A percentile compares a stretch with the other conserved stretches of the same genome.
Evolutionary conservation across 2,797 vertebrate genomes (phyloP).

Genomic region (Hephaestus fuliginosus): DNA sequence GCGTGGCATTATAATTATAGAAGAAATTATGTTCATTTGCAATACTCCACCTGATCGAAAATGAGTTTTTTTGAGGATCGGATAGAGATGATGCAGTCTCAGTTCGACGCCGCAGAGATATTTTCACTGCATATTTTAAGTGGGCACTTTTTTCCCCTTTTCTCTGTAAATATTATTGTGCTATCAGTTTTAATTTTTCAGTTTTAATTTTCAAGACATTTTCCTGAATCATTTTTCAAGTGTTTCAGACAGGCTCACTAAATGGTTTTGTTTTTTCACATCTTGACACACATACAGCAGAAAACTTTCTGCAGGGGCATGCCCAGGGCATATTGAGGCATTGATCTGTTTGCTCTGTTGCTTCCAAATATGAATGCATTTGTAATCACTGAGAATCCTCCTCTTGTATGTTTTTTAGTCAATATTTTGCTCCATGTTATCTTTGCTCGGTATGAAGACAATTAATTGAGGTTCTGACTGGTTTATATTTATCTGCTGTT

Average conservation of each 20-base stretch:
- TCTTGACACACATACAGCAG: conserved; percentile 25
- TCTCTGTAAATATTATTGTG: background rate
- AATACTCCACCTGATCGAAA: conserved; percentile 9
- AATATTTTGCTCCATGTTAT: background rate
- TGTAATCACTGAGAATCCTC: background rate
- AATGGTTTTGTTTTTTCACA: conserved; percentile 29
- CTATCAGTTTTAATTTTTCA: background rate
- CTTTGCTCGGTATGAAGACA: background rate
- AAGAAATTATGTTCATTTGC: background rate
- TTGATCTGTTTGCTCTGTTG: conserved; percentile 34
- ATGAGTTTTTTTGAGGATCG: background rate
- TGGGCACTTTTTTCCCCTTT: background rate
- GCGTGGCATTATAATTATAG: background rate
- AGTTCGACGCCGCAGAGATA: background rate
- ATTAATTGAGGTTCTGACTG: conserved; percentile 1
- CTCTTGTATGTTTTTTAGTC: background rate
- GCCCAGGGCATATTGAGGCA: conserved; percentile 17
- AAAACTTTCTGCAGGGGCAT: conserved; percentile 37
- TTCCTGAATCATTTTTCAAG: background rate
- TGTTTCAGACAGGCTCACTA: background rate
- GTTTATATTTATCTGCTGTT: conserved; percentile 3
- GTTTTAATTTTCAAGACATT: background rate
- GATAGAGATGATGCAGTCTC: conserved; percentile 2
- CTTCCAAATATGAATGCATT: conserved; percentile 14
- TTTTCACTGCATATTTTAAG: background rate